A percentile compares a stretch with the other conserved stretches of the same genome.
Evolutionary conservation across 2,888 invertebrate species (phyloP).

Genomic region (Rhogogaster chlorosoma): DNA sequence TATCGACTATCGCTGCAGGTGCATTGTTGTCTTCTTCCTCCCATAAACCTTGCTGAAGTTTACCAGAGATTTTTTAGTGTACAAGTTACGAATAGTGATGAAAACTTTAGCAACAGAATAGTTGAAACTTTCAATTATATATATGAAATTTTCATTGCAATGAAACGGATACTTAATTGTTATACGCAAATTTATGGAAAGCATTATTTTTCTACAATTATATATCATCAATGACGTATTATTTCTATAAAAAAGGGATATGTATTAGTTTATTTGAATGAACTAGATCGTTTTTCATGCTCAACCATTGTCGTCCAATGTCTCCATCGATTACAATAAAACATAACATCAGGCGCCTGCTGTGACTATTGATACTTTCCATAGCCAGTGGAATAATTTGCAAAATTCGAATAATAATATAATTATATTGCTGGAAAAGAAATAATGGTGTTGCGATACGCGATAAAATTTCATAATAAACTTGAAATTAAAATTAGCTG

Average conservation of each 20-base stretch:
- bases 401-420: not conserved
- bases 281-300: not conserved
- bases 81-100: not conserved
- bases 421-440: not conserved
- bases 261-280: not conserved
- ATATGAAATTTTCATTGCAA: not conserved
- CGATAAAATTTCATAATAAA: constrained; percentile 2
- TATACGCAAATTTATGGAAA: not conserved
- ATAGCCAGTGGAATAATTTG: not conserved
- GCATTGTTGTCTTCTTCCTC: constrained; percentile 10
- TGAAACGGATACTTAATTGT: not conserved
- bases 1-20: constrained; percentile 24
- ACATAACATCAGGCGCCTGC: not conserved
- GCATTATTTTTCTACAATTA: not conserved
- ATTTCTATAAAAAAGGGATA: not conserved
- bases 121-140: not conserved
- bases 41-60: not conserved
- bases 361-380: not conserved
- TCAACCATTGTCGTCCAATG: not conserved
- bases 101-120: not conserved
- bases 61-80: constrained; percentile 15
- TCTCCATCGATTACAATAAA: not conserved
- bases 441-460: constrained; percentile 3
- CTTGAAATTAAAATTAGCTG: constrained; percentile 6
- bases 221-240: not conserved